Evolutionary conservation across 2,888 invertebrate species (phyloP).

Genomic region (Rutpela maculata): DNA sequence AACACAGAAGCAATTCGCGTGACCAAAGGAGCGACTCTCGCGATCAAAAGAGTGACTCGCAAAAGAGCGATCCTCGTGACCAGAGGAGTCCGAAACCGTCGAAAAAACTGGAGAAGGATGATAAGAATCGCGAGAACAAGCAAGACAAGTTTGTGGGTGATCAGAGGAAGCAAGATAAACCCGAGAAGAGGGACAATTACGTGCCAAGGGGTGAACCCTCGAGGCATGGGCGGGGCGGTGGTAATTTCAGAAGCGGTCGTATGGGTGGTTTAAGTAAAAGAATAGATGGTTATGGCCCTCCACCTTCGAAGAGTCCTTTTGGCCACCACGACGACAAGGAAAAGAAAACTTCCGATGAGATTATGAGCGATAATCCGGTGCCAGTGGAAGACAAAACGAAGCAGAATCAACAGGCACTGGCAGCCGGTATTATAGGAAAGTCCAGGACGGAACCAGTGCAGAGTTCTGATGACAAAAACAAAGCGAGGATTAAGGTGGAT

Average conservation of each 20-base stretch:
- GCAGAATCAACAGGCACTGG: conserved; percentile 80
- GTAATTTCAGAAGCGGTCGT: conserved; percentile 61
- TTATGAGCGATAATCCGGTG: conserved; percentile 25
- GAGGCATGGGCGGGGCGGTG: conserved; percentile 86
- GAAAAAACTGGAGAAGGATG: conserved; percentile 59
- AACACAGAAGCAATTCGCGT: conserved; percentile 78
- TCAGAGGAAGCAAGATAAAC: conserved; percentile 67
- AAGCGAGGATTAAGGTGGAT: conserved; percentile 68
- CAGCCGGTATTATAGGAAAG: conserved; percentile 78
- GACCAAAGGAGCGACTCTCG: conserved; percentile 78
- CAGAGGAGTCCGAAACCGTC: conserved; percentile 52
- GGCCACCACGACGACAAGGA: conserved; percentile 72
- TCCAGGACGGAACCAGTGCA: conserved; percentile 52
- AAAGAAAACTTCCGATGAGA: conserved; percentile 64
- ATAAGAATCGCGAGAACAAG: conserved; percentile 61
- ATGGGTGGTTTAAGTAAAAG: conserved; percentile 77
- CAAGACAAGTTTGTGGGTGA: conserved; percentile 60
- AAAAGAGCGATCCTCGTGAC: conserved; percentile 47
- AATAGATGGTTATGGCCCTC: conserved; percentile 87
- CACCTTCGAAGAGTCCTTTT: conserved; percentile 87
- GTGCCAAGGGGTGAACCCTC: conserved; percentile 93
- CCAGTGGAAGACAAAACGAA: conserved; percentile 80
- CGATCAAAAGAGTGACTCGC: conserved; percentile 72
- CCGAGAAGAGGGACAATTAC: conserved; percentile 76
- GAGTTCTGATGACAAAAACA: conserved; percentile 62